Evolutionary conservation across 2,113 vertebrate genomes (phyloP).

Genomic region (Heloderma charlesbogerti): DNA sequence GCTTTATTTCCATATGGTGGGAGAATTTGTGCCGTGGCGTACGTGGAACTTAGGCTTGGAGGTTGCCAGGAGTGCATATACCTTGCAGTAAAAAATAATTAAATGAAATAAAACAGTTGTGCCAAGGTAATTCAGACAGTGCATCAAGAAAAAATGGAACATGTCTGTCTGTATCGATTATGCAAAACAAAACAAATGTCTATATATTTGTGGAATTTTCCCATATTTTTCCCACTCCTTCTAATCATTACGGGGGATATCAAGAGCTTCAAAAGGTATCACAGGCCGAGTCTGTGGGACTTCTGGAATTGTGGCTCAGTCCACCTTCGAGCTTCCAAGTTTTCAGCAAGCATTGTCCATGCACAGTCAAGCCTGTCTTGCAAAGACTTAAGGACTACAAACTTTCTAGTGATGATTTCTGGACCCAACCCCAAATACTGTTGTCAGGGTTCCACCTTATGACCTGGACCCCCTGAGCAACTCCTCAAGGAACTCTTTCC

Average conservation of each 20-base stretch:
- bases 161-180: background rate
- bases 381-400: background rate
- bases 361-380: background rate
- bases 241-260: background rate
- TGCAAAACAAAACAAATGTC: background rate
- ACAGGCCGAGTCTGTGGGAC: background rate
- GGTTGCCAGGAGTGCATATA: background rate
- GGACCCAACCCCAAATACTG: background rate
- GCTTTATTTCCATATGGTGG: conserved; percentile 37
- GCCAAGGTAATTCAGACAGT: background rate
- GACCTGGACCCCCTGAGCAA: no score
- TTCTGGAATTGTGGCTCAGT: background rate
- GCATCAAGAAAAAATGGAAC: background rate
- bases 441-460: no score
- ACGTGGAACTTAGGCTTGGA: background rate
- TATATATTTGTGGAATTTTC: background rate
- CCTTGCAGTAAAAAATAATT: conserved; percentile 2
- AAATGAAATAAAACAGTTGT: background rate
- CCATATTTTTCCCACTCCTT: background rate
- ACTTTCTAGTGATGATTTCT: background rate
- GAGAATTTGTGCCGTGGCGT: conserved; percentile 9
- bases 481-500: no score
- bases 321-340: background rate
- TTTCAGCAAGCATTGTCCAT: no score
- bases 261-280: background rate